Conservation (phyloP, 2,113 vertebrate species). For the Cyprinodon tularosa region DNA sequence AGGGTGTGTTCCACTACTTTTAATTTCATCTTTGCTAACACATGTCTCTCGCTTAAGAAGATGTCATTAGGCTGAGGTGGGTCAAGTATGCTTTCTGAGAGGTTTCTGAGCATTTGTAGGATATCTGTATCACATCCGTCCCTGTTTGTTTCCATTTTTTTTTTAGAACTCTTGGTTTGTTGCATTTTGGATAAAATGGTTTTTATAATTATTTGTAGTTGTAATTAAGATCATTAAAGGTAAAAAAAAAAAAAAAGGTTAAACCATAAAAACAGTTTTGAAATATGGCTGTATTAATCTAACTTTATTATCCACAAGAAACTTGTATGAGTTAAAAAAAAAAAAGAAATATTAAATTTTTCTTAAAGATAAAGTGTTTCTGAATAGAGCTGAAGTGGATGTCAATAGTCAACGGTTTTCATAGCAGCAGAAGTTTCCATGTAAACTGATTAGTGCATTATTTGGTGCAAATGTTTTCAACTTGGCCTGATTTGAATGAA, state of each 20-base stretch:
- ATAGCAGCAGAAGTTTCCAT: neutral
- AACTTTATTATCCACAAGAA: neutral
- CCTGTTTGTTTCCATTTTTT: too few species aligned
- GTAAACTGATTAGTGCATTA: neutral
- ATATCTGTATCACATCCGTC: neutral
- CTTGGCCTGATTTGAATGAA: neutral
- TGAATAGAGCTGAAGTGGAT: neutral
- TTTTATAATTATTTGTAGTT: neutral
- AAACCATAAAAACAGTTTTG: too few species aligned
- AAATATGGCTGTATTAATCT: neutral
- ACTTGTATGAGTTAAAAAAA: neutral
- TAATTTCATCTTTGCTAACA: conserved; percentile 44
- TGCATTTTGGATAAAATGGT: neutral
- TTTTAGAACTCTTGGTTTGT: too few species aligned
- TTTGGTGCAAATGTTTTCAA: neutral
- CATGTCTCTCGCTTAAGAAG: conserved; percentile 13
- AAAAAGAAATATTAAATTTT: neutral
- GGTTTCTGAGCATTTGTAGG: neutral
- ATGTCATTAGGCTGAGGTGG: conserved; percentile 17
- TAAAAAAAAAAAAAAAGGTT: too few species aligned
- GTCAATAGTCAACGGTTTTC: neutral
- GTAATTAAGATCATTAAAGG: neutral
- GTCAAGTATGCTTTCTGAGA: neutral
- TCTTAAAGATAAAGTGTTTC: neutral
- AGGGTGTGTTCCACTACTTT: conserved; percentile 30